Evolutionary conservation across 2,888 invertebrate species (phyloP), one percentile per base, ranked within the genome.

Genomic region (Zaprionus bogoriensis): DNA sequence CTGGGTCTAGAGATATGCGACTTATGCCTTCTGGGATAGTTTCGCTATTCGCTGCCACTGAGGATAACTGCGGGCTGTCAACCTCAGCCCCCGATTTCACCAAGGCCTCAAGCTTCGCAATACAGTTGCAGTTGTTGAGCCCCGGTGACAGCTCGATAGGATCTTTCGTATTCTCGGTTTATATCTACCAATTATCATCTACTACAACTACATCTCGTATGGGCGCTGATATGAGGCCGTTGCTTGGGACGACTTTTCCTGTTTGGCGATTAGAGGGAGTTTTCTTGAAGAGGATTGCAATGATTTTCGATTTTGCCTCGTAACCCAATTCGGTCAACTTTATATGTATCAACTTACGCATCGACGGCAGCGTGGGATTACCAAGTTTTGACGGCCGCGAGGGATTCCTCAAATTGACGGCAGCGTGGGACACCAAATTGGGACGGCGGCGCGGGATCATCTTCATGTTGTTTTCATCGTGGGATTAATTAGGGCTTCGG

Each of bases 401-500:
- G 75, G 79, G 84, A 84, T 36, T 12, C 28, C 36, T 17, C 20
- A 45, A 23, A 7, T 42, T 39, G 77, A 77, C 68, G 32, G 67
- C 86, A n/a, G 85, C 87, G 87, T 7, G 87, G 88, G 88, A 88
- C 42, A 7, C 10, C 7, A 7, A 10, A 5, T 67, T 41, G 20
- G 27, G 69, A 70, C 68, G 20, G 65, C 68, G 36, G 51, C 70
- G 68, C 1, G 68, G 71, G 71, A 71, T 44, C 38, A 28, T 20
- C 5, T 2, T 17, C 17, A n/a, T 36, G 32, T 17, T 46, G 62
- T 23, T 70, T 48, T 12, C 83, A 48, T 9, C 83, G 83, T 50
- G 80, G 82, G 82, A 81, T 50, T 74, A 61, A 25, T 67, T 76
- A 85, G 86, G 83, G 80, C 51, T 74, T 69, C 69, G 78, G 69